Evolutionary conservation across 2,797 vertebrate species (phyloP).

Genomic region (Parambassis ranga): DNA sequence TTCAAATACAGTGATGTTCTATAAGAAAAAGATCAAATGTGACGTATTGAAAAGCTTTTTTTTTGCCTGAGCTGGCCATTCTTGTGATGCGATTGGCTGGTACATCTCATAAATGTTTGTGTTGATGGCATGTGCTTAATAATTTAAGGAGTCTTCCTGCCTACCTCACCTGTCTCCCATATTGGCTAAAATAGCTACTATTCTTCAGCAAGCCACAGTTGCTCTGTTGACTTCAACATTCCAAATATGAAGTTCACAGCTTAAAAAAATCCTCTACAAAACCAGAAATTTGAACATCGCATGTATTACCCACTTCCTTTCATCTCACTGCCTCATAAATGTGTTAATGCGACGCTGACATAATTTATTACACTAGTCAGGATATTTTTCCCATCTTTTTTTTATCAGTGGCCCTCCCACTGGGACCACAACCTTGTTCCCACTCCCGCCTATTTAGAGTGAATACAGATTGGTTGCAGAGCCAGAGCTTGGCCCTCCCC

Average conservation of each 20-base stretch:
- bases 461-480: conserved; percentile 45
- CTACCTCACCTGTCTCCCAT: neutral
- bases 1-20: neutral
- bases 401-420: conserved; percentile 35
- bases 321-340: conserved; percentile 51
- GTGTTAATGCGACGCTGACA: conserved; percentile 44
- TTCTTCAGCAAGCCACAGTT: neutral
- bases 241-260: no score
- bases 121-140: conserved; percentile 15
- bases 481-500: conserved; percentile 17
- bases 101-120: neutral
- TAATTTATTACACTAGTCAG: conserved; percentile 47
- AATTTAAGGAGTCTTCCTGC: conserved; percentile 6
- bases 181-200: neutral
- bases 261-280: neutral
- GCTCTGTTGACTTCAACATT: no score
- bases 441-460: conserved; percentile 40
- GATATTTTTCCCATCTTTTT: neutral
- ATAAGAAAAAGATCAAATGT: neutral
- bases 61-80: neutral
- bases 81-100: neutral
- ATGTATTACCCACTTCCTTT: conserved; percentile 29
- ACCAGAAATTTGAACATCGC: no score
- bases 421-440: conserved; percentile 33
- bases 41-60: neutral